Conservation (phyloP, 2,888 invertebrate genomes). For the Latheticus oryzae region DNA sequence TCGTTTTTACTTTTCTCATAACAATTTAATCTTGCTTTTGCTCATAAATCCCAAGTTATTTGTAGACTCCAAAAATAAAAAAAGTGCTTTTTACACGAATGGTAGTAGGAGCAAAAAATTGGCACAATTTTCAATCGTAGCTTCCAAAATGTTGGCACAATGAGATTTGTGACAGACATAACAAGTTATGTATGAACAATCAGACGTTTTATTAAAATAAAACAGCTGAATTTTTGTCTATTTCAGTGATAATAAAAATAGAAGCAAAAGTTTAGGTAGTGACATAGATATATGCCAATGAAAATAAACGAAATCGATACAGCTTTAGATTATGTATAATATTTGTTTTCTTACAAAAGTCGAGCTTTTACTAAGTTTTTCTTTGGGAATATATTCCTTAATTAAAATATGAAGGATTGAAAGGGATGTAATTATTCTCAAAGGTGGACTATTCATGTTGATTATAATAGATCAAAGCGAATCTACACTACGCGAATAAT, state of each 20-base stretch:
- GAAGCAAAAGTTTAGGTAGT: slow-evolving; percentile 11
- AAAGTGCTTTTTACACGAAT: slow-evolving; percentile 24
- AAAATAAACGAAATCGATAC: slow-evolving; percentile 21
- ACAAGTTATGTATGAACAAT: slow-evolving; percentile 29
- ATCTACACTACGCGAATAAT: background rate
- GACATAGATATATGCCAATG: slow-evolving; percentile 10
- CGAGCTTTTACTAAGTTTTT: too few relatives aligned
- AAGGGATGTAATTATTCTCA: slow-evolving; percentile 4
- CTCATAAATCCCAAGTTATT: slow-evolving; percentile 27
- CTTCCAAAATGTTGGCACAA: slow-evolving; percentile 26
- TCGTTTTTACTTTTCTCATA: slow-evolving; percentile 26
- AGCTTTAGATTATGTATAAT: too few relatives aligned
- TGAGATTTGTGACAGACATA: slow-evolving; percentile 19
- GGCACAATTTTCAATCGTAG: background rate
- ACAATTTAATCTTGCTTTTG: slow-evolving; percentile 26
- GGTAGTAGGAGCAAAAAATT: slow-evolving; percentile 12
- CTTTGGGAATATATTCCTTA: too few relatives aligned
- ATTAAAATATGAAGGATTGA: background rate
- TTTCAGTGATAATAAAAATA: slow-evolving; percentile 17
- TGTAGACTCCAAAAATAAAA: slow-evolving; percentile 26
- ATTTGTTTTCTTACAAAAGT: too few relatives aligned
- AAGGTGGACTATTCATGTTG: too few relatives aligned
- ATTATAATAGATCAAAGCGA: slow-evolving; percentile 14
- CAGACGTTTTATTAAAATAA: slow-evolving; percentile 24
- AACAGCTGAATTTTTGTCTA: slow-evolving; percentile 9